Evolutionary conservation across 2,888 invertebrate genomes (phyloP), one percentile per base, ranked within the genome.

Genomic region (Drosophila lutescens): DNA sequence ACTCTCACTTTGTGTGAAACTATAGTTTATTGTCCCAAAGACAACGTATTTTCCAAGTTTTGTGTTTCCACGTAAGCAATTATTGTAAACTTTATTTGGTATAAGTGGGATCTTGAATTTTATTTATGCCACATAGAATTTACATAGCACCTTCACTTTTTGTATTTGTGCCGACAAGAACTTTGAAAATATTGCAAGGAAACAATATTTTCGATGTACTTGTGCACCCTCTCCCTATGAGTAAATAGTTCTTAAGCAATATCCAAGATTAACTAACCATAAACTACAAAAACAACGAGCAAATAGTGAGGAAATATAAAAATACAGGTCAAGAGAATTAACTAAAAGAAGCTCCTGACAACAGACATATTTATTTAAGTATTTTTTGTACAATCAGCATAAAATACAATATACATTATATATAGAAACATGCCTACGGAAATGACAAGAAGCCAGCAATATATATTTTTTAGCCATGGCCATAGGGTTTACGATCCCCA

Each of bases 51-150:
- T 43, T 56, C 4, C 32, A 23, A 50, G 74, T 74, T 56, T 15
- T 44, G 20, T 74, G 51, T 66, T 36, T 47, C 30, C 20, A 2
- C 13, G 13, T 47, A 13, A 15, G 34, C 55, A 10, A 46, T 44
- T 20, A 57, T 86, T 80, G 82, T 80, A 66, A 77, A 71, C 84
- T 88, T 86, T 88, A 77, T 77, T 56, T 75, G 88, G 78, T 63
- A 77, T 86, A 77, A 58, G 13, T 38, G 17, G 10, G 13, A 44
- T 15, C 23, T 10, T 13, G 9, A 15, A 7, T 12, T 3, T 13
- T 20, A 9, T 54, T 15, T 61, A 65, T 86, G 59, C 80, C 88
- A 83, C 36, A 65, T 82, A 80, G 78, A 82, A 74, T 71, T 86
- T 88, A 88, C 87, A 74, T 50, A 44, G 10, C 9, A 20, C 57